Conservation (phyloP, 2,113 vertebrate genomes). For the Coptodon bakossiorum region DNA sequence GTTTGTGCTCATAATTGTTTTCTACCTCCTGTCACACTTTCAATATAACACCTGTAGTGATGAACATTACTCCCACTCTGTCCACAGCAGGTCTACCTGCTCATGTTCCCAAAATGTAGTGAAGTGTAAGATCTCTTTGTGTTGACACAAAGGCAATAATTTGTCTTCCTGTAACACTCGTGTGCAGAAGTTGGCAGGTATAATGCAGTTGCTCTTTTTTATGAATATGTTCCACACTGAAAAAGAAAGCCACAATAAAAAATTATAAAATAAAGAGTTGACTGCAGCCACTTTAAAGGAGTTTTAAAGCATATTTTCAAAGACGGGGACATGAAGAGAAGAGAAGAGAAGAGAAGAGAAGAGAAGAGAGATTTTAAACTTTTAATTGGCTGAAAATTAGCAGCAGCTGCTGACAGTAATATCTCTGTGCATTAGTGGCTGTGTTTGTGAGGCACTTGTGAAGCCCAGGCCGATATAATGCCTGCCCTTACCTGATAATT, state of each 20-base stretch:
- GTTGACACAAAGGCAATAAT: background rate
- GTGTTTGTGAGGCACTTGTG: background rate
- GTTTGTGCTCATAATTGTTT: background rate
- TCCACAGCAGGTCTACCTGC: background rate
- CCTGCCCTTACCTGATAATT: conserved; percentile 72
- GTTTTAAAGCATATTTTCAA: background rate
- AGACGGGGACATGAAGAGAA: background rate
- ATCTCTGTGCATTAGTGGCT: background rate
- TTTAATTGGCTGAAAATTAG: background rate
- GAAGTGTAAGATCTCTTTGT: background rate
- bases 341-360: background rate
- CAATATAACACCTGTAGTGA: background rate
- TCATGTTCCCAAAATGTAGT: background rate
- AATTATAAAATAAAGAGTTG: background rate
- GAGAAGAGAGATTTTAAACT: background rate
- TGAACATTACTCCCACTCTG: background rate
- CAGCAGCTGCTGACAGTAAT: background rate
- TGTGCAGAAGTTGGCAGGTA: background rate
- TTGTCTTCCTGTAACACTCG: background rate
- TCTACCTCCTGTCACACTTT: background rate
- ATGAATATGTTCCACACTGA: background rate
- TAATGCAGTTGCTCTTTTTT: background rate
- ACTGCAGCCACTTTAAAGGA: background rate
- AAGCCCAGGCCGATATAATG: background rate
- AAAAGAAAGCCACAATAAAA: background rate